These are phyloP conservation scores for Caenorhabditis briggsae DNA, from an alignment of 1,140 invertebrate species.

Conservation along the genomic window DNA sequence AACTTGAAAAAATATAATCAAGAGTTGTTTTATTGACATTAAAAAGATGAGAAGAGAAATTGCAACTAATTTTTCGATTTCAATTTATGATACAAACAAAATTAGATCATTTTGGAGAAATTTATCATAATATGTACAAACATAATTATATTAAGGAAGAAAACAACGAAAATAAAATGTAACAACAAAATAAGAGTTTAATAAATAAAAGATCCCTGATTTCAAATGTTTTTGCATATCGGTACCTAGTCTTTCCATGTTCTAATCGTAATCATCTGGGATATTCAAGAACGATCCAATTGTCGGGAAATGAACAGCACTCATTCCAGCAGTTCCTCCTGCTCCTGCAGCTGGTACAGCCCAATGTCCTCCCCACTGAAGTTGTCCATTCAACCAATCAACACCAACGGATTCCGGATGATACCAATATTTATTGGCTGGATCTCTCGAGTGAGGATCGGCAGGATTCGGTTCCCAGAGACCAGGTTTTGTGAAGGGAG, in stretches of 20 bases:
- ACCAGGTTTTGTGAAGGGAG: constrained; percentile 70
- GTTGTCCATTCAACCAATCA: constrained; percentile 70
- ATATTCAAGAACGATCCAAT: constrained; percentile 63
- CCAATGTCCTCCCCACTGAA: constrained; percentile 66
- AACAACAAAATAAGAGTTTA: neutral
- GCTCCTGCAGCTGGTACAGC: constrained; percentile 62
- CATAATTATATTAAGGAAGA: neutral
- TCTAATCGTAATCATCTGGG: constrained; percentile 65
- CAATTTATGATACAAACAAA: too few species aligned
- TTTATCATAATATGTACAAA: constrained; percentile 10
- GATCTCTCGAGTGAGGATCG: constrained; percentile 68
- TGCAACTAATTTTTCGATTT: too few species aligned
- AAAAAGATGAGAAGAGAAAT: neutral
- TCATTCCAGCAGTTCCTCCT: constrained; percentile 65
- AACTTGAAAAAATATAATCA: neutral
- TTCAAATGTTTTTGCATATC: constrained; percentile 16
- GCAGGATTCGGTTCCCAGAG: constrained; percentile 69
- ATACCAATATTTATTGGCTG: constrained; percentile 69
- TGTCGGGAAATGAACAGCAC: constrained; percentile 65
- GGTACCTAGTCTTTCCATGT: neutral
- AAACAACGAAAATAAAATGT: neutral
- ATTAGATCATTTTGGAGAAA: neutral
- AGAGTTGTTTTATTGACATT: neutral
- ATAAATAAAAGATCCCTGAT: constrained; percentile 15
- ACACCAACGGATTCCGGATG: constrained; percentile 63